Percentiles rank a stretch among this genome's conserved stretches.
Conservation (phyloP, 2,797 vertebrate species). For the Onychomys torridus region DNA sequence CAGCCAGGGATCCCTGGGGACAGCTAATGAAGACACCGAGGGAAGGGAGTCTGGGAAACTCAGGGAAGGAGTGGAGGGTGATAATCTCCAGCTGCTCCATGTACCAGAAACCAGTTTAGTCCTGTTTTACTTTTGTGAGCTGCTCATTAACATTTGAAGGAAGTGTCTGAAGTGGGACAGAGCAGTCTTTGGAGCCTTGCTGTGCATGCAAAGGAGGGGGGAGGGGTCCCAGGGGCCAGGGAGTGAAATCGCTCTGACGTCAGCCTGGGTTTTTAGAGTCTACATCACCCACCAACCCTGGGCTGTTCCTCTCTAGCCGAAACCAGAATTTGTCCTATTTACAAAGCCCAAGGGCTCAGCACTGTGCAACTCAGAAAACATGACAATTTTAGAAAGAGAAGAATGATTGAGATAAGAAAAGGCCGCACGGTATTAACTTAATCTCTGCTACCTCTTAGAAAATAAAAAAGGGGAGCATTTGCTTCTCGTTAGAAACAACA, state of each 20-base stretch:
- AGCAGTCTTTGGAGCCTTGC: neutral
- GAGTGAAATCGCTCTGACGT: accelerated
- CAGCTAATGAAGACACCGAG: neutral
- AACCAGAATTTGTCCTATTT: neutral
- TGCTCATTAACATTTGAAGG: conserved; percentile 73
- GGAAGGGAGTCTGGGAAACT: conserved; percentile 3
- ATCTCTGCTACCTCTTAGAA: neutral
- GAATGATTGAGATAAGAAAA: neutral
- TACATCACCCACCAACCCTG: neutral
- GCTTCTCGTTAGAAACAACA: conserved; percentile 33
- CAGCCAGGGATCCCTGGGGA: too few relatives aligned
- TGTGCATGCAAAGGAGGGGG: neutral
- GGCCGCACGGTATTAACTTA: neutral
- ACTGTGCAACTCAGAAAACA: neutral
- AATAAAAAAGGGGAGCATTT: neutral
- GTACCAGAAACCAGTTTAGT: conserved; percentile 19
- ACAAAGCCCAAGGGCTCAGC: neutral
- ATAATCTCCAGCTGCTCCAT: neutral
- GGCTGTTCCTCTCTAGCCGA: neutral
- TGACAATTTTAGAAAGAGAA: conserved; percentile 28
- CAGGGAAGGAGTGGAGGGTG: neutral
- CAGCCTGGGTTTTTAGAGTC: neutral
- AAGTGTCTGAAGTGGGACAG: neutral
- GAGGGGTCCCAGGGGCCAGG: neutral
- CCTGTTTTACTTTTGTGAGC: conserved; percentile 52